phyloP scores from a whole-genome alignment of 2,113 vertebrate genomes.

The Pyrgilauda ruficollis region DNA sequence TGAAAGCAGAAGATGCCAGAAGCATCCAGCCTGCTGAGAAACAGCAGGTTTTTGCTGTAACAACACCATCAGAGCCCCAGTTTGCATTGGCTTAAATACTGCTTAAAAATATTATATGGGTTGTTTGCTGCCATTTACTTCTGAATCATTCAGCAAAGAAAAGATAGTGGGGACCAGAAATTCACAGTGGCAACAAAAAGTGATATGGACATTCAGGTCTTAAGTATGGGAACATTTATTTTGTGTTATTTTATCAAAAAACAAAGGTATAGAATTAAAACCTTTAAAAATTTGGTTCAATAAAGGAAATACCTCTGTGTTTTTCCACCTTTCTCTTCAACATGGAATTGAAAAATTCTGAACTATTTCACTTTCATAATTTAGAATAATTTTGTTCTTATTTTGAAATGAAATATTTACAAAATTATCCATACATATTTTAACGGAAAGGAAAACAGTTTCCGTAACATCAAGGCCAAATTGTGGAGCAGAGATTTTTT shows the following conservation, averaged over 20 bases:
- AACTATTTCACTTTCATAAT: not conserved
- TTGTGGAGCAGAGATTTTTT: not conserved
- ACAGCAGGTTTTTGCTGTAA: not conserved
- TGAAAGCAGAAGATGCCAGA: not conserved
- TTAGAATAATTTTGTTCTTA: not conserved
- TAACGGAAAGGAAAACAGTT: not conserved
- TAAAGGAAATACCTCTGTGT: not conserved
- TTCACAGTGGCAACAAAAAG: not conserved
- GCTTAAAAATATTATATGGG: not conserved
- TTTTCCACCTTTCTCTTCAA: not conserved
- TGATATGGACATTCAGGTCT: not conserved
- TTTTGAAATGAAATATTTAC: fast-evolving
- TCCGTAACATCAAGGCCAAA: not conserved
- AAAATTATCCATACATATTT: not conserved
- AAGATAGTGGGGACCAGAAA: not conserved
- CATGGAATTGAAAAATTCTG: not conserved
- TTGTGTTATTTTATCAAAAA: not conserved
- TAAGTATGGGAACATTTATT: not conserved
- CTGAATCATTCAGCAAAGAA: not conserved
- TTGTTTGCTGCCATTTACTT: not conserved
- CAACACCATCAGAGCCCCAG: not conserved
- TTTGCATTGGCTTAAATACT: not conserved
- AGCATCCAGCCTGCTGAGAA: not conserved
- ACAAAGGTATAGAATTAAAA: not conserved
- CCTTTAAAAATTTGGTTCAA: not conserved